Evolutionary conservation across 2,797 vertebrate genomes (phyloP), one percentile per base, ranked within the genome.

Genomic region (Telmatherina bonti): DNA sequence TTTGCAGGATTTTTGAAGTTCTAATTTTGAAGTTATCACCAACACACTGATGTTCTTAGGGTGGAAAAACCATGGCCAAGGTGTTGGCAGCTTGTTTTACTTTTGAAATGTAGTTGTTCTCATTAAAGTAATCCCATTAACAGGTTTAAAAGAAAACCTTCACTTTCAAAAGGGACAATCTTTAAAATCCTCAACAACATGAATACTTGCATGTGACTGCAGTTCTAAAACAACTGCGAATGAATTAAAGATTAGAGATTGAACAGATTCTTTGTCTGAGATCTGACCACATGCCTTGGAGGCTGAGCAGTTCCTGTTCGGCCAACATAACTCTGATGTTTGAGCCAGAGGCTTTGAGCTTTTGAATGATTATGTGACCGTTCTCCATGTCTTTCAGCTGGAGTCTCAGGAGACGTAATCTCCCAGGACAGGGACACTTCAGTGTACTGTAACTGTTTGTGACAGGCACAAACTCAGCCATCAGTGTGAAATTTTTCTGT

Each of bases 401-500:
- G 60, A 67, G 73, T 66, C 86, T 74, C 57, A 6, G 67, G 74
- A 81, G 86, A 81, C 18, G 18, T 69, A 75, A 87, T 87, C 76
- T 79, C 79, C 43, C 20, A 72, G 63, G 81, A 72, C 74, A 56
- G 63, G 56, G 61, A 43, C 45, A 59, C 64, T 71, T 80, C 51
- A 68, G 59, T 69, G 55, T 67, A 53, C 31, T 68, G 51, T 89
- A 88, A 91, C 89, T 71, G 64, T 75, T 85, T 81, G 67, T 91
- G 91, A 91, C 87, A 87, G 63, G 67, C 54, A 47, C 57, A 85
- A 87, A 89, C 83, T 66, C 51, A 59, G 75, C 74, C 84, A 78
- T 76, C 76, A 79, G 70, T 26, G n/a, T 76, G 47, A 78, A 38
- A 72, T 68, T 67, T 81, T 47, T 66, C 30, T 31, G 30, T 64